Percentiles rank a stretch among this genome's conserved stretches.
phyloP scores from a whole-genome alignment of 92 coral and sea anemone genomes.

The Palythoa grandis region DNA sequence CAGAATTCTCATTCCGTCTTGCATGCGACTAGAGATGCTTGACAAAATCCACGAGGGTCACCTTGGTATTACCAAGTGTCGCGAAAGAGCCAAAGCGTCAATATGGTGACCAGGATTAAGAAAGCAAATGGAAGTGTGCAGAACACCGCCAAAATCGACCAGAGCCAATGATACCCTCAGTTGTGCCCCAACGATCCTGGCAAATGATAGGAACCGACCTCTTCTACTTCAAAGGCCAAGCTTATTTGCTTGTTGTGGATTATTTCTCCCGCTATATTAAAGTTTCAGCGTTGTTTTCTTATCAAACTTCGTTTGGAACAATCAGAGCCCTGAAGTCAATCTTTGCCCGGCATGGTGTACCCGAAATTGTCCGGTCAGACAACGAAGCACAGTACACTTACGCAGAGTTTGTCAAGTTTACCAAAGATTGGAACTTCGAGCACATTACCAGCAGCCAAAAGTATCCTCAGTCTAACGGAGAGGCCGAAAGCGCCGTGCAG shows the following conservation, averaged over 20 bases:
- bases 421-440: constrained; percentile 3
- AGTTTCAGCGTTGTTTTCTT: constrained; percentile 19
- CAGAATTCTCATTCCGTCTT: too few relatives aligned
- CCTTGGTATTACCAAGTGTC: too few relatives aligned
- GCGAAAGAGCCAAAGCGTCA: too few relatives aligned
- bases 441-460: constrained; percentile 27
- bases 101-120: constrained; percentile 83
- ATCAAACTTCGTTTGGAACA: constrained; percentile 23
- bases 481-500: constrained; percentile 26
- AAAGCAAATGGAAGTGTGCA: constrained; percentile 22
- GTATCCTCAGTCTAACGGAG: constrained; percentile 33
- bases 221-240: constrained; percentile 52
- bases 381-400: constrained; percentile 29
- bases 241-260: constrained; percentile 59
- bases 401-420: constrained; percentile 8
- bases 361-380: constrained; percentile 44
- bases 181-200: constrained; percentile 66
- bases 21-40: too few relatives aligned
- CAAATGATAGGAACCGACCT: constrained; percentile 64
- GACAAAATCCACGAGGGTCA: too few relatives aligned
- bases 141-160: constrained; percentile 25
- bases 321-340: constrained; percentile 35
- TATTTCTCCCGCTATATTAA: constrained; percentile 60
- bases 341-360: constrained; percentile 34
- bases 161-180: constrained; percentile 67